phyloP scores from a whole-genome alignment of 2,797 vertebrate genomes.

The Gephyroberyx darwinii region DNA sequence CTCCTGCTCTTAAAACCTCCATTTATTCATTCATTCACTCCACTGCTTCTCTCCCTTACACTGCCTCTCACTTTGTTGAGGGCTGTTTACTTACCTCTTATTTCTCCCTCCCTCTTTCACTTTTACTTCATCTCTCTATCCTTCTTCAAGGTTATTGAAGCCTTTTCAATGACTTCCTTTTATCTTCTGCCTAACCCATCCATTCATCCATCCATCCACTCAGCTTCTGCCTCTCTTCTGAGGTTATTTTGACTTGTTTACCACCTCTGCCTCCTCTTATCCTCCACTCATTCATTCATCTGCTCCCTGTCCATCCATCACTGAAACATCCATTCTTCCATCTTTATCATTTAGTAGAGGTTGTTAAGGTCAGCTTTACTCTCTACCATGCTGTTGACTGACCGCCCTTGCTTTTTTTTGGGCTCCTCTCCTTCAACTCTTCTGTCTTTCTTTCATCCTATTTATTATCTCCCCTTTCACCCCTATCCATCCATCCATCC shows the following conservation, averaged over 20 bases:
- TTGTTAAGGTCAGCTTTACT: conserved; percentile 54
- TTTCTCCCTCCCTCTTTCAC: conserved; percentile 13
- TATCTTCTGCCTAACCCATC: conserved; percentile 56
- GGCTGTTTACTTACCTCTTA: conserved; percentile 2
- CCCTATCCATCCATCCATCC: conserved; percentile 34
- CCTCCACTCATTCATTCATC: conserved; percentile 62
- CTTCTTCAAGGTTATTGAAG: conserved; percentile 47
- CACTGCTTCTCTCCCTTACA: conserved; percentile 15
- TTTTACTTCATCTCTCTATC: conserved; percentile 16
- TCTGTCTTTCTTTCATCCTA: conserved; percentile 31
- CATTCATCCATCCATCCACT: conserved; percentile 31
- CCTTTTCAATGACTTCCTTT: conserved; percentile 51
- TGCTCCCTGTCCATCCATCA: conserved; percentile 65
- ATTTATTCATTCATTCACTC: conserved; percentile 1
- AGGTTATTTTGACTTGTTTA: conserved; percentile 68
- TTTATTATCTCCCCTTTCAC: conserved; percentile 48
- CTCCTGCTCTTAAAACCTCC: neutral
- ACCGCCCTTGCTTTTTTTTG: conserved; percentile 53
- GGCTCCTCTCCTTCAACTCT: conserved; percentile 62
- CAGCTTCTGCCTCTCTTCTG: conserved; percentile 41
- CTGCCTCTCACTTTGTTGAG: conserved; percentile 1
- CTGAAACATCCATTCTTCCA: conserved; percentile 43
- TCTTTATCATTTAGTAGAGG: conserved; percentile 63
- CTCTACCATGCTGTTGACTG: conserved; percentile 58
- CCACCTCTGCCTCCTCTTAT: conserved; percentile 53